Conservation (phyloP, 2,797 vertebrate species). For the Rhinoraja longicauda region DNA sequence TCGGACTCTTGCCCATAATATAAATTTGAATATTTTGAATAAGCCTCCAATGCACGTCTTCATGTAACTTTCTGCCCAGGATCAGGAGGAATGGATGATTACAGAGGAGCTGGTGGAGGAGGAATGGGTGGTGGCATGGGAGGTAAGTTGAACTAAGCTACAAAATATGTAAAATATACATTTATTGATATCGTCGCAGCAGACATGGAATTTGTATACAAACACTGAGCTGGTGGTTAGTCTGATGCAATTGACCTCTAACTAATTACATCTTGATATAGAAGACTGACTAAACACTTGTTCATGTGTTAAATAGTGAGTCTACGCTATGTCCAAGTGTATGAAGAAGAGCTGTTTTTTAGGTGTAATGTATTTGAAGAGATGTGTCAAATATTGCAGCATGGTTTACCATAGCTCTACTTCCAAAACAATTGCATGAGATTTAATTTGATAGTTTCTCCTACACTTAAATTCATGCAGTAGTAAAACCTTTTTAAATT, state of each 20-base stretch:
- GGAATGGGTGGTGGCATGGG: conserved; percentile 39
- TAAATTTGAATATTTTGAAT: conserved; percentile 2
- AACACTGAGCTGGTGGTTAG: neutral
- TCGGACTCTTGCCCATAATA: neutral
- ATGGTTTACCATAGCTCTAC: neutral
- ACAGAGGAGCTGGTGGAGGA: conserved; percentile 28
- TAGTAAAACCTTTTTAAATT: neutral
- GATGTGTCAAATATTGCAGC: neutral
- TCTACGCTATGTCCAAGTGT: neutral
- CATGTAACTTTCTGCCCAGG: conserved; percentile 25
- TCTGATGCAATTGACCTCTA: neutral
- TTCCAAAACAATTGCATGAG: no score
- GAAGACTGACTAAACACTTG: no score
- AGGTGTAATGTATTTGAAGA: neutral
- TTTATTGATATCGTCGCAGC: neutral
- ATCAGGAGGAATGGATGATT: conserved; percentile 39
- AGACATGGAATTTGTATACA: neutral
- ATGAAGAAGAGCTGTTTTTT: neutral
- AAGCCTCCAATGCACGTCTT: neutral
- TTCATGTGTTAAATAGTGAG: neutral
- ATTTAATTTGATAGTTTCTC: no score
- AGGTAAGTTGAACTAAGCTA: conserved; percentile 24
- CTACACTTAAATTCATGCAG: no score
- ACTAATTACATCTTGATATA: no score
- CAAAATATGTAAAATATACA: neutral